phyloP scores from a whole-genome alignment of 2,888 invertebrate species.

The Rotaria magnacalcarata region DNA sequence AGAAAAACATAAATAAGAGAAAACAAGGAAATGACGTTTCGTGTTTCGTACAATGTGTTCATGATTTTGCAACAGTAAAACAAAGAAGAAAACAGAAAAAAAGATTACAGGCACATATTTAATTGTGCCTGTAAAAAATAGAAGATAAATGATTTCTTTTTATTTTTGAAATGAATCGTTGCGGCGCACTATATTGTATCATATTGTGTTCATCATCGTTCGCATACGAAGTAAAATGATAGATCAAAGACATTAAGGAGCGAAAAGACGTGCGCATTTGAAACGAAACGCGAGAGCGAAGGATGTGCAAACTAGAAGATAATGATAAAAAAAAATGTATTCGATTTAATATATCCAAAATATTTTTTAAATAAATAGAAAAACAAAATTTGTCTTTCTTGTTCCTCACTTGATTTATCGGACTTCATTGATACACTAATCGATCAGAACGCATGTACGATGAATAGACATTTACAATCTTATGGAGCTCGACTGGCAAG shows the following conservation, averaged over 20 bases:
- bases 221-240: neutral
- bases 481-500: neutral
- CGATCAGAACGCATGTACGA: too few relatives aligned
- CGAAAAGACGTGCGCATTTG: neutral
- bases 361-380: neutral
- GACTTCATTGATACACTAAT: neutral
- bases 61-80: neutral
- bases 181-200: neutral
- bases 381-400: neutral
- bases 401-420: neutral
- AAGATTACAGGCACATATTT: neutral
- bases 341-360: neutral
- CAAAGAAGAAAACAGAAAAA: neutral
- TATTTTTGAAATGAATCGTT: neutral
- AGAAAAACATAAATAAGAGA: neutral
- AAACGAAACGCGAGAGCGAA: slow-evolving; percentile 3
- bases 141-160: neutral
- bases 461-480: neutral
- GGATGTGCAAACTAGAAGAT: slow-evolving; percentile 13
- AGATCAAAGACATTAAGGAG: neutral
- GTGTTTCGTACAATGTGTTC: neutral
- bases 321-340: neutral
- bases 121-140: neutral
- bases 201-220: neutral
- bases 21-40: neutral